A percentile compares a stretch with the other conserved stretches of the same genome.
Conservation (phyloP, 2,113 vertebrate species). For the Callipepla squamata region DNA sequence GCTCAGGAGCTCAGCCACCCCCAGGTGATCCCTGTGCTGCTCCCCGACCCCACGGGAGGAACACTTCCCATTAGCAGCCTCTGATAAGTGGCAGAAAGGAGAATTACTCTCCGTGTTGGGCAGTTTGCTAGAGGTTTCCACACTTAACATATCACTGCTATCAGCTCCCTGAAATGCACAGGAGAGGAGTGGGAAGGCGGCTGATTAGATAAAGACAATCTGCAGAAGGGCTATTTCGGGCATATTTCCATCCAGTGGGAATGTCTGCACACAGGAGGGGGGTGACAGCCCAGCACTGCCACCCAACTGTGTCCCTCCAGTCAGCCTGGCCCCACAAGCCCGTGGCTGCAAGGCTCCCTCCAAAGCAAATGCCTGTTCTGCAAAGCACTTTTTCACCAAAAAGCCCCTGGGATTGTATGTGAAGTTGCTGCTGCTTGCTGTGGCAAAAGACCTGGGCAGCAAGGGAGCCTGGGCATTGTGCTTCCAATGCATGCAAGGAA, state of each 20-base stretch:
- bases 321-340: neutral
- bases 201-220: slow-evolving; percentile 75
- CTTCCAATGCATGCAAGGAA: neutral
- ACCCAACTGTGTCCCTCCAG: accelerated
- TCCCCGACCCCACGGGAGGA: slow-evolving; percentile 27
- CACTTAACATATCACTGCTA: slow-evolving; percentile 61
- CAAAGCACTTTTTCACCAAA: neutral
- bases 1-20: neutral
- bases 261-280: neutral
- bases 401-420: neutral
- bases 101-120: neutral
- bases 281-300: slow-evolving; percentile 37
- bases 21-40: neutral
- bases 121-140: slow-evolving; percentile 49
- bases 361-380: neutral
- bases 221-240: slow-evolving; percentile 66
- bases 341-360: neutral
- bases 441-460: neutral
- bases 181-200: neutral
- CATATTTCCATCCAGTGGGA: slow-evolving; percentile 71
- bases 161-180: slow-evolving; percentile 68
- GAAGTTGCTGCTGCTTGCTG: neutral
- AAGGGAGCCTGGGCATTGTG: accelerated
- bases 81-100: slow-evolving; percentile 72
- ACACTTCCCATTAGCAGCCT: slow-evolving; percentile 62